Percentiles rank a stretch among this genome's conserved stretches.
phyloP scores from a whole-genome alignment of 2,888 invertebrate species.

The Schizotus pectinicornis region DNA sequence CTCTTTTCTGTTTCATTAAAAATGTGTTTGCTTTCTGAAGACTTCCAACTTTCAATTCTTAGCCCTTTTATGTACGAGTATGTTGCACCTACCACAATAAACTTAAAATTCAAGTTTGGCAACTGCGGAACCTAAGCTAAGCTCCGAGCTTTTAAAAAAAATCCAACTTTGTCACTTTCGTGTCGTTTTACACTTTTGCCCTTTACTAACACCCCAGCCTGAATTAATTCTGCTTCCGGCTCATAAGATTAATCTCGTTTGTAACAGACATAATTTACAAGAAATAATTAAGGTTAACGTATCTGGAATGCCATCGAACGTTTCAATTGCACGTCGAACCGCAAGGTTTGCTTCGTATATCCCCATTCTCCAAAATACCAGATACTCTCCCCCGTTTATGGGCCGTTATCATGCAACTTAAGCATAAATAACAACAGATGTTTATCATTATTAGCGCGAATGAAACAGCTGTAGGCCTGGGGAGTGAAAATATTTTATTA shows the following conservation, averaged over 20 bases:
- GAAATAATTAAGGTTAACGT: slow-evolving; percentile 19
- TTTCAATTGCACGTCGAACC: slow-evolving; percentile 13
- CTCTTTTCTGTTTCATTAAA: too few species aligned
- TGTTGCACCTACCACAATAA: too few species aligned
- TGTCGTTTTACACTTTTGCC: too few species aligned
- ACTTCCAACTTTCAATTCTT: too few species aligned
- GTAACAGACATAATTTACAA: slow-evolving; percentile 12
- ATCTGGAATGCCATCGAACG: slow-evolving; percentile 14
- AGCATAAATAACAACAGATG: slow-evolving; percentile 26
- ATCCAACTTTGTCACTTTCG: background rate
- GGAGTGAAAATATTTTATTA: slow-evolving; percentile 5
- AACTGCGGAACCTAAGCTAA: too few species aligned
- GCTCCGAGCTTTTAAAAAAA: background rate
- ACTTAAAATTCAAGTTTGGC: too few species aligned
- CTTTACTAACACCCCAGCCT: background rate
- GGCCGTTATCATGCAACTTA: slow-evolving; percentile 21
- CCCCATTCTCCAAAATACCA: slow-evolving; percentile 11
- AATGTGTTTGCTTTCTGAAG: too few species aligned
- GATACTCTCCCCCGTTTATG: slow-evolving; percentile 13
- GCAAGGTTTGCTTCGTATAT: slow-evolving; percentile 1
- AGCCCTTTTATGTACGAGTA: too few species aligned
- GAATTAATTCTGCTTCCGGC: slow-evolving; percentile 15
- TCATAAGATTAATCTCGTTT: slow-evolving; percentile 1
- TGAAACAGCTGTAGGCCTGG: slow-evolving; percentile 9
- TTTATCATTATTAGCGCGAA: slow-evolving; percentile 17